These are phyloP conservation scores for Fulmarus glacialis DNA, from an alignment of 2,113 vertebrate species.

Conservation along the genomic window DNA sequence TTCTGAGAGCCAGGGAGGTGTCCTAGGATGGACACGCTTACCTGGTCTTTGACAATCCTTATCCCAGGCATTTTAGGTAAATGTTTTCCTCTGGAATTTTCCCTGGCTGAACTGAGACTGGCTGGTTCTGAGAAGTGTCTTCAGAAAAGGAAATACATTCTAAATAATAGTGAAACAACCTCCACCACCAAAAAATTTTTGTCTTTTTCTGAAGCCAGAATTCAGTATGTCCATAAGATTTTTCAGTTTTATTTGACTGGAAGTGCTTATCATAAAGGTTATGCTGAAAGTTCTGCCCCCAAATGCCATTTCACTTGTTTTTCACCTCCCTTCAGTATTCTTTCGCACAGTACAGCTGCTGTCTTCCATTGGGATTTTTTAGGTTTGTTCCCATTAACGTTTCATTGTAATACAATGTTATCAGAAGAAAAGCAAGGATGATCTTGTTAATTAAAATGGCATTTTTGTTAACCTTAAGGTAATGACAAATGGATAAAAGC, in stretches of 20 bases:
- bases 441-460: background rate
- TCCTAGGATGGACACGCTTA: background rate
- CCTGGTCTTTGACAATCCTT: background rate
- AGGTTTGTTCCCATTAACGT: background rate
- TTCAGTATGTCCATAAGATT: background rate
- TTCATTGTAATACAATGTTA: background rate
- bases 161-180: background rate
- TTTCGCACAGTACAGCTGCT: background rate
- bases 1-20: background rate
- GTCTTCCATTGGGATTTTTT: background rate
- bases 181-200: background rate
- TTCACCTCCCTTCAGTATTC: background rate
- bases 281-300: background rate
- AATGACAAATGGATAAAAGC: background rate
- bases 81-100: background rate
- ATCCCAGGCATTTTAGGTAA: background rate
- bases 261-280: background rate
- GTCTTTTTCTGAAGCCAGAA: background rate
- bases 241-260: background rate
- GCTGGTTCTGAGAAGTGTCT: background rate
- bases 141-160: background rate
- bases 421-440: background rate
- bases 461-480: background rate
- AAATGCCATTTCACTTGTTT: background rate
- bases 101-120: background rate